Conservation (phyloP, 2,888 invertebrate genomes). For the Limnephilus lunatus region DNA sequence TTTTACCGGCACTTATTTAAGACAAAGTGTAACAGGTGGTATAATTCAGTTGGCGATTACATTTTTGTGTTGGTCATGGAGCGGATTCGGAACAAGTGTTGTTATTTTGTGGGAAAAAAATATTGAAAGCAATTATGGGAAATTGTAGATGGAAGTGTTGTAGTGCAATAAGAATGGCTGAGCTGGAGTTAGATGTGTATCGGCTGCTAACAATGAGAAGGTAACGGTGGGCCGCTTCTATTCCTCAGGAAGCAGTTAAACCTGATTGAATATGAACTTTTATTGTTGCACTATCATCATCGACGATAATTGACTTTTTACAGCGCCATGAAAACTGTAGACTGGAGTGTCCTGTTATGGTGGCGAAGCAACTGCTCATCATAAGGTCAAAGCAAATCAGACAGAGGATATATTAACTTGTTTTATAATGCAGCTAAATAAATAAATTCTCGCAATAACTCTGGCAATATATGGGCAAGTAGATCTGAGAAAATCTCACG, state of each 20-base stretch:
- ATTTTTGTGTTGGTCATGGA: constrained; percentile 25
- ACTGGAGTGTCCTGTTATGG: neutral
- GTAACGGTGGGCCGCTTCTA: constrained; percentile 49
- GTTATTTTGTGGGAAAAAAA: neutral
- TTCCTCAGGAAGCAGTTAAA: constrained; percentile 50
- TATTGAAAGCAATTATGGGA: constrained; percentile 17
- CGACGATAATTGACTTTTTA: constrained; percentile 35
- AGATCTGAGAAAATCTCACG: neutral
- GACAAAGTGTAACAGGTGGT: constrained; percentile 24
- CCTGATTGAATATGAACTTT: constrained; percentile 54
- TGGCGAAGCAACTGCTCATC: constrained; percentile 24
- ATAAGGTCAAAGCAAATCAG: neutral
- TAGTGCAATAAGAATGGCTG: constrained; percentile 18
- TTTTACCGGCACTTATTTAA: constrained; percentile 2
- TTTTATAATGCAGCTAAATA: neutral
- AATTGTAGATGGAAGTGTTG: constrained; percentile 34
- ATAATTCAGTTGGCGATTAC: constrained; percentile 23
- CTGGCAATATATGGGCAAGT: neutral
- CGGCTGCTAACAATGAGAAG: constrained; percentile 50
- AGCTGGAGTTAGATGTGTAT: constrained; percentile 51
- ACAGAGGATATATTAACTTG: neutral
- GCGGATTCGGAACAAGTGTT: constrained; percentile 14
- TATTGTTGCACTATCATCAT: constrained; percentile 43
- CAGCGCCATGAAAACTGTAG: constrained; percentile 13
- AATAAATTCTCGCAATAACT: neutral